Evolutionary conservation across 1,140 invertebrate genomes (phyloP).

Genomic region (Triops cancriformis): DNA sequence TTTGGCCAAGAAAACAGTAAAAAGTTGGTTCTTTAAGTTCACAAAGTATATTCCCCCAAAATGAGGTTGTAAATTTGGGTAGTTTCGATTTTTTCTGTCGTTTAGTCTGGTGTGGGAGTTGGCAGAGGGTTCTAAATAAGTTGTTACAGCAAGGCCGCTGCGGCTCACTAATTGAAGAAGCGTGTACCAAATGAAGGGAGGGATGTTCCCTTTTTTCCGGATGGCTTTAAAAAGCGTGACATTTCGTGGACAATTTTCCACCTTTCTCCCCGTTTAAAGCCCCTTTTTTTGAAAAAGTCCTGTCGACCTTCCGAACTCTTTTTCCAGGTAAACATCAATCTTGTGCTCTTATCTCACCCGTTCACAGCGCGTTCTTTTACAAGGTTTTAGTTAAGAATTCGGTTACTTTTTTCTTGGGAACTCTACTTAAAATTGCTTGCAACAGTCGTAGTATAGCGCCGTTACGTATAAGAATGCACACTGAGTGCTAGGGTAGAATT

Average conservation of each 20-base stretch:
- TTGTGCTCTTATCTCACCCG: neutral
- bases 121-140: neutral
- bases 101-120: neutral
- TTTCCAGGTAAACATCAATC: neutral
- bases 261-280: neutral
- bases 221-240: neutral
- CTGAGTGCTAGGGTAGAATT: too few relatives aligned
- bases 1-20: neutral
- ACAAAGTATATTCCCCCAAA: neutral
- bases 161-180: neutral
- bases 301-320: neutral
- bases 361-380: neutral
- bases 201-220: neutral
- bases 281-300: neutral
- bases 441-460: too few relatives aligned
- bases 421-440: neutral
- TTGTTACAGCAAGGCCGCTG: neutral
- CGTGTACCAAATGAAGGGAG: neutral
- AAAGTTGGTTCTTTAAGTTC: too few relatives aligned
- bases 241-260: neutral
- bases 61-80: neutral
- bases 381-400: neutral
- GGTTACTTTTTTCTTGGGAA: neutral
- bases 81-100: neutral
- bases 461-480: too few relatives aligned